Conservation (phyloP, 1,140 invertebrate species). For the Lasioglossum baleicum region DNA sequence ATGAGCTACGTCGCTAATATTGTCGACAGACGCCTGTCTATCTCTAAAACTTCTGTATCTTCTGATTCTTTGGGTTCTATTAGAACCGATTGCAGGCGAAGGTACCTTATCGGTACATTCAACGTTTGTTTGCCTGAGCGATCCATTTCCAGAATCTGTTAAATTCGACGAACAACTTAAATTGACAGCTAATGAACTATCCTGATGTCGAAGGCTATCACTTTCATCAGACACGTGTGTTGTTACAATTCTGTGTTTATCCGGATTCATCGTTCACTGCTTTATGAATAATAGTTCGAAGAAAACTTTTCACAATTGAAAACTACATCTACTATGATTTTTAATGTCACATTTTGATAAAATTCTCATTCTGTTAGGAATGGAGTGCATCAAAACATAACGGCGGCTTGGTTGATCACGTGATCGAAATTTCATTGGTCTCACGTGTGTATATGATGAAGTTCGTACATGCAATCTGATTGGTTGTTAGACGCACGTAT, state of each 20-base stretch:
- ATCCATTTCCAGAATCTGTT: slow-evolving; percentile 59
- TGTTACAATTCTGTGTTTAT: slow-evolving; percentile 33
- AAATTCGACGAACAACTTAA: slow-evolving; percentile 63
- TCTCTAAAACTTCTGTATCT: neutral
- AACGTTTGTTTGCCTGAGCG: slow-evolving; percentile 31
- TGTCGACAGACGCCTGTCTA: neutral
- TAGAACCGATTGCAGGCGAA: neutral
- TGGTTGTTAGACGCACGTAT: no score
- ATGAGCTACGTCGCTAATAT: neutral
- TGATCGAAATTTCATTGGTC: no score
- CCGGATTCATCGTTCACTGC: slow-evolving; percentile 16
- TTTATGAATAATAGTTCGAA: no score
- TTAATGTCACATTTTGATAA: no score
- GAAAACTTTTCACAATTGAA: no score
- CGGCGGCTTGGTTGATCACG: no score
- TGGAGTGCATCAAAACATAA: no score
- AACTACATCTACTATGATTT: no score
- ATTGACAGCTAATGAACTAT: slow-evolving; percentile 70
- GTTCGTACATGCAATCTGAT: no score
- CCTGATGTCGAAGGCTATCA: slow-evolving; percentile 39
- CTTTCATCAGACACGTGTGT: neutral
- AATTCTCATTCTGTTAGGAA: no score
- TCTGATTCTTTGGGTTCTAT: neutral
- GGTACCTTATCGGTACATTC: slow-evolving; percentile 1
- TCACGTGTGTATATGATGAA: no score